Conservation (phyloP, 2,113 vertebrate species). For the Phylloscopus trochilus region DNA sequence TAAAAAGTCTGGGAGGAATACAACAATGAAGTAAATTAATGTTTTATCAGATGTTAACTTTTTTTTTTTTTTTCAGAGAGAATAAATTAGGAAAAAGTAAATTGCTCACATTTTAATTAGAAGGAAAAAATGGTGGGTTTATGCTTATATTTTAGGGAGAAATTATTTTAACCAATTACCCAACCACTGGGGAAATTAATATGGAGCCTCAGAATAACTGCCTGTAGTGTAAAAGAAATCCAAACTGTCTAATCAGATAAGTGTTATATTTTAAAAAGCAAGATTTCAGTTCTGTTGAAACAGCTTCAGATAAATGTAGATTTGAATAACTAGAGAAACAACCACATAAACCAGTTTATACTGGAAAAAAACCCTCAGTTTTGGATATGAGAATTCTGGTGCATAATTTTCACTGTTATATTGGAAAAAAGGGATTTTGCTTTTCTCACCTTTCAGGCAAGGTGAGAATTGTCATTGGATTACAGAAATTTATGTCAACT, state of each 20-base stretch:
- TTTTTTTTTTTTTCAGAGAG: background rate
- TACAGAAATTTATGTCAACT: background rate
- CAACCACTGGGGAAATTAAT: background rate
- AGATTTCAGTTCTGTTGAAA: background rate
- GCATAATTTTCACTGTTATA: background rate
- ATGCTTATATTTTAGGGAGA: background rate
- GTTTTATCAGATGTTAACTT: conserved; percentile 22
- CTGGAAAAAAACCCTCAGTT: background rate
- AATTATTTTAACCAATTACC: conserved; percentile 15
- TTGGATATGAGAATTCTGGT: background rate
- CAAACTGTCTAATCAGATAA: background rate
- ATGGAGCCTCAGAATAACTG: background rate
- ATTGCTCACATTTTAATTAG: conserved; percentile 31
- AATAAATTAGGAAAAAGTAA: conserved; percentile 16
- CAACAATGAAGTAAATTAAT: background rate
- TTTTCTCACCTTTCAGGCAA: background rate
- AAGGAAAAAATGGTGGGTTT: background rate
- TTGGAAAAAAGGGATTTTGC: background rate
- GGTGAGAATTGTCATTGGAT: background rate
- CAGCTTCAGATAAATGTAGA: background rate
- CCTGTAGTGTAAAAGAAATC: background rate
- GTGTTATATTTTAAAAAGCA: background rate
- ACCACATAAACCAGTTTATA: background rate
- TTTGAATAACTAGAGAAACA: background rate
- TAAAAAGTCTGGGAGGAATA: background rate